A percentile compares a stretch with the other conserved stretches of the same genome.
Evolutionary conservation across 2,888 invertebrate genomes (phyloP).

Genomic region (Hedya salicella): DNA sequence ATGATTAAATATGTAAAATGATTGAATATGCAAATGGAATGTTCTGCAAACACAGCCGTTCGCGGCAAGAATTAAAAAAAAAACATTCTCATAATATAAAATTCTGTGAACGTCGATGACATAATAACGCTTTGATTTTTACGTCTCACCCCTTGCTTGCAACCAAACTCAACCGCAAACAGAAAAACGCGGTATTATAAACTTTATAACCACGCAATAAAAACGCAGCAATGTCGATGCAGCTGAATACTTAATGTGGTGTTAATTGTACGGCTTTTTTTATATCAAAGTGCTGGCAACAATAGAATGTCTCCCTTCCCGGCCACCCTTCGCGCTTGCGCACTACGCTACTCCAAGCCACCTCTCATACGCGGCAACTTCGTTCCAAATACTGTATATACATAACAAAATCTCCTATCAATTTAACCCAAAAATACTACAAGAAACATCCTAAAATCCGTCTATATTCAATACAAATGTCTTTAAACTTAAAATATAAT

Average conservation of each 20-base stretch:
- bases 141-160: constrained; percentile 47
- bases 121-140: constrained; percentile 64
- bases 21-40: background rate
- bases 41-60: constrained; percentile 5
- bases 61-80: background rate
- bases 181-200: constrained; percentile 49
- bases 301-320: constrained; percentile 68
- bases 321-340: constrained; percentile 80
- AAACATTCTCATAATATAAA: constrained; percentile 20
- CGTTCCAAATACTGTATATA: constrained; percentile 78
- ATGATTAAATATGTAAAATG: constrained; percentile 1
- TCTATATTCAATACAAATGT: constrained; percentile 58
- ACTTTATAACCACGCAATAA: constrained; percentile 60
- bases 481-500: constrained; percentile 20
- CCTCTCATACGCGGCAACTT: constrained; percentile 74
- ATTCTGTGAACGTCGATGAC: constrained; percentile 57
- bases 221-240: constrained; percentile 53
- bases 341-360: constrained; percentile 67
- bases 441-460: constrained; percentile 76
- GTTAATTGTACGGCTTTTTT: constrained; percentile 53
- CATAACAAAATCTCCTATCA: constrained; percentile 74
- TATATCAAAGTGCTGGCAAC: constrained; percentile 73
- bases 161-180: constrained; percentile 49
- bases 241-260: constrained; percentile 45
- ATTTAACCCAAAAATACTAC: constrained; percentile 69